Evolutionary conservation across 2,888 invertebrate genomes (phyloP).

Genomic region (Laothoe populi): DNA sequence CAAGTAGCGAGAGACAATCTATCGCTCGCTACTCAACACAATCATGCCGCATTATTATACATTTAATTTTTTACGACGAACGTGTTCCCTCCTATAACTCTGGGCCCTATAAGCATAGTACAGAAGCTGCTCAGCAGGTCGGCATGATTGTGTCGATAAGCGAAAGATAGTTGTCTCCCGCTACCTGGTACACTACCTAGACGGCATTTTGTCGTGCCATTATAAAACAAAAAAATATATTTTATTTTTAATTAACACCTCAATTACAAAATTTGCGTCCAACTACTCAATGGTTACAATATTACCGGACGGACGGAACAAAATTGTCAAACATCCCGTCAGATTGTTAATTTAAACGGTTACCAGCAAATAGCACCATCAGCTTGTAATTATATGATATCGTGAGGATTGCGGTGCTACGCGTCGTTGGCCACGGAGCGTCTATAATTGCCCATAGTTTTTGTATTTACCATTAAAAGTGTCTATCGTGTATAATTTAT

Average conservation of each 20-base stretch:
- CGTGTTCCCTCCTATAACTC: no score
- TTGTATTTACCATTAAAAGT: conserved; percentile 26
- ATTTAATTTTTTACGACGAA: no score
- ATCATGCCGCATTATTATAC: no score
- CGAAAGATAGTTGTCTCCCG: no score
- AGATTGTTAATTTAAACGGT: conserved; percentile 18
- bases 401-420: conserved; percentile 42
- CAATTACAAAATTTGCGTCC: background rate
- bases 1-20: no score
- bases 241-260: background rate
- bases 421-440: conserved; percentile 44
- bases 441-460: conserved; percentile 23
- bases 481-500: conserved; percentile 42
- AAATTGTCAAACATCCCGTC: conserved; percentile 6
- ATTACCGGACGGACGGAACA: conserved; percentile 12
- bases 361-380: conserved; percentile 38
- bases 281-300: background rate
- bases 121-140: no score
- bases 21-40: no score
- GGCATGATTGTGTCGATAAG: no score
- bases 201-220: no score
- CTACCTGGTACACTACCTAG: no score
- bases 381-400: conserved; percentile 45
- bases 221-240: no score
- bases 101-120: no score